Conservation (phyloP, 1,140 invertebrate genomes). For the Dolichoris vasculosae region DNA sequence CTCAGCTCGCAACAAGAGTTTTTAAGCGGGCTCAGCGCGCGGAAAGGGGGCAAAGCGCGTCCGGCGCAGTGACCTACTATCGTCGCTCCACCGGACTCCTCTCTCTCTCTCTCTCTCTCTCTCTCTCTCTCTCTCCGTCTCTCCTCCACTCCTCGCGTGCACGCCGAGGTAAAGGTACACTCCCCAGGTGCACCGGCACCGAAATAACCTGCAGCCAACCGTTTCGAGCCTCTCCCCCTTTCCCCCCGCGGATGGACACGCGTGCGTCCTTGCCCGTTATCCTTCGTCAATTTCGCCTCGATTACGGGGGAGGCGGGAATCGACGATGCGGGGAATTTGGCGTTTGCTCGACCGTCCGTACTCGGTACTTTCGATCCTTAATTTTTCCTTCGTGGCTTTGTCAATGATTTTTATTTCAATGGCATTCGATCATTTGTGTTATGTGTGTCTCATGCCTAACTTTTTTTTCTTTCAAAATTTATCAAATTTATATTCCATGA, state of each 20-base stretch:
- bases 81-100: conserved; percentile 66
- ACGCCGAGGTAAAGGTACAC: not conserved
- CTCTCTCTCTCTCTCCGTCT: conserved; percentile 24
- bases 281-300: not conserved
- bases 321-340: not conserved
- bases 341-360: not conserved
- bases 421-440: not conserved
- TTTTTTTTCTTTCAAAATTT: too few species aligned
- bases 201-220: conserved; percentile 13
- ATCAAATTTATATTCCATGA: too few species aligned
- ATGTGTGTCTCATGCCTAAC: too few species aligned
- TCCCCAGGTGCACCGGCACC: conserved; percentile 5
- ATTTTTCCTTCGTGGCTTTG: not conserved
- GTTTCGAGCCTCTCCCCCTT: too few species aligned
- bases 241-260: not conserved
- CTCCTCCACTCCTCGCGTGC: not conserved
- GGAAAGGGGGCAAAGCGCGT: conserved; percentile 69
- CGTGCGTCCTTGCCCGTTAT: conserved; percentile 41
- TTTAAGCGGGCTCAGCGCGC: conserved; percentile 51
- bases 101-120: conserved; percentile 49
- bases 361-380: not conserved
- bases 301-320: not conserved
- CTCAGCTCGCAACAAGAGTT: conserved; percentile 28
- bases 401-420: not conserved
- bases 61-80: conserved; percentile 74